Percentiles rank a stretch among this genome's conserved stretches.
Evolutionary conservation across 2,113 vertebrate species (phyloP).

Genomic region (Recurvirostra avosetta): DNA sequence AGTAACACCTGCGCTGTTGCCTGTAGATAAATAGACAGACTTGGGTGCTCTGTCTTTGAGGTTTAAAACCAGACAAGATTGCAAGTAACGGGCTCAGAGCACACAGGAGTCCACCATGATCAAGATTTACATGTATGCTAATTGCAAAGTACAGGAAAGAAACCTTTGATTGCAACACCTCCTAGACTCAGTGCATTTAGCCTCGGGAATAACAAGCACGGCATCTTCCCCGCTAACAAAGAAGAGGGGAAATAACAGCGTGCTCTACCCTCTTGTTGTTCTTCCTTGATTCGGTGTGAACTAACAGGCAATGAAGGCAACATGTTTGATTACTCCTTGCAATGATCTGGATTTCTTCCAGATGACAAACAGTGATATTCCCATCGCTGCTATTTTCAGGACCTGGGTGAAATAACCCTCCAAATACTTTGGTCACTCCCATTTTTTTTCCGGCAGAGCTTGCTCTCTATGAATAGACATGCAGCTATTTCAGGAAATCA

Average conservation of each 20-base stretch:
- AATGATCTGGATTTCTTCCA: neutral
- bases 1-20: neutral
- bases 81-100: neutral
- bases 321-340: neutral
- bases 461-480: neutral
- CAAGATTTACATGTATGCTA: neutral
- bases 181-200: neutral
- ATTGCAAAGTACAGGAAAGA: neutral
- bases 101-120: neutral
- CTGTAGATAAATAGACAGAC: neutral
- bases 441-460: neutral
- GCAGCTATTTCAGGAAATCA: neutral
- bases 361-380: neutral
- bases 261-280: neutral
- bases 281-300: neutral
- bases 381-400: neutral
- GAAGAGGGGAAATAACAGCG: neutral
- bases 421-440: neutral
- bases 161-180: neutral
- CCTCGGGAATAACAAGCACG: neutral
- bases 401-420: neutral
- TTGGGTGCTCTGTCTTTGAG: neutral
- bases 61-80: neutral
- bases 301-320: neutral
- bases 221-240: neutral